Base-by-base conservation (phyloP, 1,140 invertebrate genomes). In the Euura saliciscinereae region DNA sequence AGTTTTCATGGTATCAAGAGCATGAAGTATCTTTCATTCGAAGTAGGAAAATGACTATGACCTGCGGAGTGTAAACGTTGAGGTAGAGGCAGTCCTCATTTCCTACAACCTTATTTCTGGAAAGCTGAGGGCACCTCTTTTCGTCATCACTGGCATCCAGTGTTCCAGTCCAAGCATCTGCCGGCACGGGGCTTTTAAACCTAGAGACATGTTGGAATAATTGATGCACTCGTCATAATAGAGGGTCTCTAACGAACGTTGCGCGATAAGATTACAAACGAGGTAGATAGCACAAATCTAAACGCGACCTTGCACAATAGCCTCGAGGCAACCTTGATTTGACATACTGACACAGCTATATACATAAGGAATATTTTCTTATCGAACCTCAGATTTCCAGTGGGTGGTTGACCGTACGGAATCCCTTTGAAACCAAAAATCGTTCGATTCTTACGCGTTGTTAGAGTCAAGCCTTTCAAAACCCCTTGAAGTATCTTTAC, bases 61-160 rank as follows among this genome's bases (percentile, higher is more conserved):
- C 90, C 76, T 80, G 74, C 43, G 91, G 91, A 51, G 88, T 82
- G 81, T 91, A 92, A 13, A 92, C 87, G 77, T 92, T 92, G 10
- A 92, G 78, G 75, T 90, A 91, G 0, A 92, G 81, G 75, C 91
- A 92, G 79, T 92, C 91, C 79, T 92, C 91, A 2, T 76, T 64
- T 10, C 87, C 87, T 65, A 75, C 42, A 8, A 78, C 11, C 5
- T 59, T 64, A 66, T 73, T 13, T 43, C 67, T 44, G 8, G 45
- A 43, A 8, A 69, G 8, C 59, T 77, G 77, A 2, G 73, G 72
- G 67, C 77, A 78, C 28, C 28, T 43, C 66, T 44, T 66, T 44
- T 59, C 71, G 44, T 74, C 72, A 6, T 3, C 70, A 11, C 69
- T 70, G 0, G 78, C 80, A 66, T 74, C 64, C 42, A 75, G 73